phyloP scores from a whole-genome alignment of 2,797 vertebrate species.

The Petrocephalus schoutedeni region DNA sequence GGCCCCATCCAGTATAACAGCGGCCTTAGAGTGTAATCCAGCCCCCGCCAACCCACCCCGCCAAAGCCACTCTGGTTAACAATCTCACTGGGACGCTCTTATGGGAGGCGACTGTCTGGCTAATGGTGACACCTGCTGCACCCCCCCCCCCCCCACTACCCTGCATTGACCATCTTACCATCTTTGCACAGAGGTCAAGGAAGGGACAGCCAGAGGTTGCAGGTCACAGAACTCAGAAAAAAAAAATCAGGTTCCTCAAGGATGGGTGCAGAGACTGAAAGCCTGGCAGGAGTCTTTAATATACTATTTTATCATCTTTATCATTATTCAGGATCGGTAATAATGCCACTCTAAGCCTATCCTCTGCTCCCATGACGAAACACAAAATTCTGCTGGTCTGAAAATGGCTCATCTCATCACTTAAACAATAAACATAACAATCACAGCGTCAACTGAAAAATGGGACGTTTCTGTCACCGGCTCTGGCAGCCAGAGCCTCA shows the following conservation, averaged over 20 bases:
- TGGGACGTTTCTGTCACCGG: neutral
- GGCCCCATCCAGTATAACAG: constrained; percentile 72
- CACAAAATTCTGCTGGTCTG: neutral
- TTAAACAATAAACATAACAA: neutral
- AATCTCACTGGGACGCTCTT: constrained; percentile 52
- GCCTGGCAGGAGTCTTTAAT: neutral
- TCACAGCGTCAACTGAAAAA: neutral
- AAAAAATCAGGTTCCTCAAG: constrained; percentile 61
- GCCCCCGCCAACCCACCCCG: constrained; percentile 54
- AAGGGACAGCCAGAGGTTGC: constrained; percentile 73
- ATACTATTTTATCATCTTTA: constrained; percentile 40
- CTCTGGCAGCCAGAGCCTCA: neutral
- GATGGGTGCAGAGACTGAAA: neutral
- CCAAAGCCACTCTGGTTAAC: constrained; percentile 60
- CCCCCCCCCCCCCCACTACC: constrained; percentile 56
- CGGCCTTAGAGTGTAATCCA: constrained; percentile 71
- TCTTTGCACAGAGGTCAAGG: constrained; percentile 78
- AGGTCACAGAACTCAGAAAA: constrained; percentile 39
- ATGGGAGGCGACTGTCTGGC: constrained; percentile 64
- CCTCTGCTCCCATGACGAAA: neutral
- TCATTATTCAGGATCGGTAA: neutral
- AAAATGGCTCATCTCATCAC: neutral
- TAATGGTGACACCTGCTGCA: constrained; percentile 76
- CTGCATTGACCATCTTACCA: constrained; percentile 65
- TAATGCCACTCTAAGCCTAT: neutral